Conservation (phyloP, 2,888 invertebrate genomes). For the Bruchidius siliquastri region DNA sequence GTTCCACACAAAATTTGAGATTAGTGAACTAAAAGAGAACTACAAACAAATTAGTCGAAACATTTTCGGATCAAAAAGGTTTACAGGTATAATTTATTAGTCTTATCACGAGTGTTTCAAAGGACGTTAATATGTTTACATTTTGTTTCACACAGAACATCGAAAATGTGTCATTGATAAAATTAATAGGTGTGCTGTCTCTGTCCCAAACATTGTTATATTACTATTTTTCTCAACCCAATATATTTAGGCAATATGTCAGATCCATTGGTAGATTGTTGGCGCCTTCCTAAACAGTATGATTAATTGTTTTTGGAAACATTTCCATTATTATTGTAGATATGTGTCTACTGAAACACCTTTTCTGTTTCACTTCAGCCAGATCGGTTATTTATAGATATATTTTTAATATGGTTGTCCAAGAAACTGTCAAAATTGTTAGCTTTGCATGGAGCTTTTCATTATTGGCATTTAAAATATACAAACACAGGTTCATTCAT, state of each 20-base stretch:
- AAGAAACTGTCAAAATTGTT: no score
- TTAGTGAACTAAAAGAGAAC: no score
- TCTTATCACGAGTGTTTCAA: no score
- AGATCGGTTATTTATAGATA: neutral
- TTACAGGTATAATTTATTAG: no score
- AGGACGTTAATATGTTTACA: neutral
- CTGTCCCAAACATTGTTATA: neutral
- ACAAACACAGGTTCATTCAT: no score
- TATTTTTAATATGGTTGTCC: no score
- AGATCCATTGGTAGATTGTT: neutral
- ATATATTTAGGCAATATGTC: neutral
- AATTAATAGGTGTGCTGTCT: neutral
- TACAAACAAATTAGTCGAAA: no score
- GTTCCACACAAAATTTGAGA: no score
- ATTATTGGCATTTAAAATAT: no score
- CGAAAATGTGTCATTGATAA: neutral
- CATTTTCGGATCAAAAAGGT: no score
- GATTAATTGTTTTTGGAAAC: neutral
- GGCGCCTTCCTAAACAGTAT: neutral
- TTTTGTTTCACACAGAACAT: neutral
- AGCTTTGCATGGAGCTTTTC: no score
- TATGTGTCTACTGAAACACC: neutral
- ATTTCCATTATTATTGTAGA: neutral
- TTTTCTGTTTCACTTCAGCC: neutral
- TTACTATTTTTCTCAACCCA: neutral